Evolutionary conservation across 2,113 vertebrate genomes (phyloP).

Genomic region (Xenus cinereus): DNA sequence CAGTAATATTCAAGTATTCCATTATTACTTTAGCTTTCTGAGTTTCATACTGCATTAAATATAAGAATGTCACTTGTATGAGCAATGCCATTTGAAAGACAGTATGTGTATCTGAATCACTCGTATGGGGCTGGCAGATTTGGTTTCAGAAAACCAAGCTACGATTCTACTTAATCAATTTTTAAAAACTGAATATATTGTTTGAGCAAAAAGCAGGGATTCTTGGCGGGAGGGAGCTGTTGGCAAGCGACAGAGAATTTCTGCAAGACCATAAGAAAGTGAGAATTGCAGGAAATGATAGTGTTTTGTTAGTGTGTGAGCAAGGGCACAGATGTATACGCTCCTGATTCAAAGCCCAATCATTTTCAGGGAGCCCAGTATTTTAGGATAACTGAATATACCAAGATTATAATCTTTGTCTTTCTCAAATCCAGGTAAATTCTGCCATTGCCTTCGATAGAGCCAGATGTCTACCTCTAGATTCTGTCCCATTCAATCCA

Average conservation of each 20-base stretch:
- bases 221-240: background rate
- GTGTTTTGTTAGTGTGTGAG: background rate
- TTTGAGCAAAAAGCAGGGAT: background rate
- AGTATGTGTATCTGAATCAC: background rate
- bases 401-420: background rate
- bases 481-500: background rate
- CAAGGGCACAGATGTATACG: too few relatives aligned
- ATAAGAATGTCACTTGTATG: background rate
- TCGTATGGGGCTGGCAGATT: background rate
- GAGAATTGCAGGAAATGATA: background rate
- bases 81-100: background rate
- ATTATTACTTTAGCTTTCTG: background rate
- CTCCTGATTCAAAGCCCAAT: background rate
- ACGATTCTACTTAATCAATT: background rate
- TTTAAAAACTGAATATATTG: background rate
- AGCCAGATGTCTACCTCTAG: background rate
- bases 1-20: background rate
- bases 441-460: background rate
- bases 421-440: background rate
- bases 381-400: background rate
- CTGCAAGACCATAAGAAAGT: background rate
- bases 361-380: background rate
- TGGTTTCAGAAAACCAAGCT: background rate
- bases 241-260: background rate
- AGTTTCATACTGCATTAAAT: background rate